Conservation (phyloP, 2,797 vertebrate genomes). For the Syndactyla subalaris region DNA sequence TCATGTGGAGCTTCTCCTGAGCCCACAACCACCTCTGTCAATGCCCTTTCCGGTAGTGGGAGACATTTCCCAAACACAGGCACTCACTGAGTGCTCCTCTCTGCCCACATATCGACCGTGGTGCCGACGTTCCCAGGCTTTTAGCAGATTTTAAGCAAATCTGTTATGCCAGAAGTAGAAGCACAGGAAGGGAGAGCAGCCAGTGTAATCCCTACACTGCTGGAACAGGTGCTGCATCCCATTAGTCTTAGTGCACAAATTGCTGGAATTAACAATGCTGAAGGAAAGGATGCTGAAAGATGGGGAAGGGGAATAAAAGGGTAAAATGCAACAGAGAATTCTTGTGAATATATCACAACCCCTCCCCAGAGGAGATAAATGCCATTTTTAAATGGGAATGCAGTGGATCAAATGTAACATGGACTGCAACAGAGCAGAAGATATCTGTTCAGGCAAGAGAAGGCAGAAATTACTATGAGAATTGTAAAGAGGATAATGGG, state of each 20-base stretch:
- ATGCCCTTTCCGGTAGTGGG: neutral
- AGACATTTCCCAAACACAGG: neutral
- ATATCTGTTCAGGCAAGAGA: neutral
- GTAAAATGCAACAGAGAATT: neutral
- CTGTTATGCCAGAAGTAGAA: neutral
- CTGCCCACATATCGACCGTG: accelerated
- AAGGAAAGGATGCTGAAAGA: neutral
- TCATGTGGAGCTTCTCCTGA: neutral
- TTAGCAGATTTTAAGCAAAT: neutral
- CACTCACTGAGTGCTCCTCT: neutral
- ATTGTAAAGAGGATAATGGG: conserved; percentile 15
- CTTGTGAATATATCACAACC: neutral
- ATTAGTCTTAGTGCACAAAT: neutral
- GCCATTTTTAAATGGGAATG: neutral
- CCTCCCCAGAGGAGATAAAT: neutral
- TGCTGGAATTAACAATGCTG: neutral
- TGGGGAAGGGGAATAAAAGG: neutral
- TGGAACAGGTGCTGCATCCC: accelerated
- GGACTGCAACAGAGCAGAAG: neutral
- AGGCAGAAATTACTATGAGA: conserved; percentile 15
- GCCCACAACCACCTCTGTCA: accelerated
- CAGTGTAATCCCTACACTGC: neutral
- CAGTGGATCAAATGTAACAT: neutral
- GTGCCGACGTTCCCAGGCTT: neutral
- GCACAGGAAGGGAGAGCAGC: neutral